These are phyloP conservation scores for Automeris io DNA, from an alignment of 2,888 invertebrate genomes.

Conservation along the genomic window DNA sequence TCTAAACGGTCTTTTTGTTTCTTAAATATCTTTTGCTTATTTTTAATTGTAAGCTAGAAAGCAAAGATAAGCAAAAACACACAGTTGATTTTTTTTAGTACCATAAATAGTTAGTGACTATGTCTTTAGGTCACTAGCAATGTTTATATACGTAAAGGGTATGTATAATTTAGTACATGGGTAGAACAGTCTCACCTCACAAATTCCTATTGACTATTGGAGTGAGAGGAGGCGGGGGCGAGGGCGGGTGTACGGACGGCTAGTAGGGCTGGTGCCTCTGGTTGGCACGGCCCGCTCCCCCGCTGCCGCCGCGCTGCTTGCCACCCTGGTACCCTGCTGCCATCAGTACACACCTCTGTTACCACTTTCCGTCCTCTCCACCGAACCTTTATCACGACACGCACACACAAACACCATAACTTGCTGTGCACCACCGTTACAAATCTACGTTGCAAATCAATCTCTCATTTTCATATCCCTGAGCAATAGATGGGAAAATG, in stretches of 20 bases:
- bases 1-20: too few species aligned
- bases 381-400: slow-evolving; percentile 3
- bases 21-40: too few species aligned
- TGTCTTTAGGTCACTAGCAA: too few species aligned
- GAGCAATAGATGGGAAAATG: too few species aligned
- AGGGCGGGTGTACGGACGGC: slow-evolving; percentile 41
- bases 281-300: slow-evolving; percentile 85
- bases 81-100: too few species aligned
- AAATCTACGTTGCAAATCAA: too few species aligned
- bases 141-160: too few species aligned
- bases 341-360: slow-evolving; percentile 29
- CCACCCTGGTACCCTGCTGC: slow-evolving; percentile 85
- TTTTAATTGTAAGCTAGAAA: too few species aligned
- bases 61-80: too few species aligned
- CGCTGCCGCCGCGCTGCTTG: slow-evolving; percentile 88
- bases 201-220: slow-evolving; percentile 36
- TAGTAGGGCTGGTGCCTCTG: slow-evolving; percentile 94
- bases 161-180: too few species aligned
- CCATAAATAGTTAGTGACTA: too few species aligned
- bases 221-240: slow-evolving; percentile 72
- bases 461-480: too few species aligned
- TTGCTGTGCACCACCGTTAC: slow-evolving; percentile 1
- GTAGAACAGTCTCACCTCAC: slow-evolving; percentile 47
- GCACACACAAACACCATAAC: slow-evolving; percentile 3
- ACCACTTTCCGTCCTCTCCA: slow-evolving; percentile 9